A percentile compares a stretch with the other conserved stretches of the same genome.
phyloP scores from a whole-genome alignment of 2,113 vertebrate species.

The Brachionichthys hirsutus region DNA sequence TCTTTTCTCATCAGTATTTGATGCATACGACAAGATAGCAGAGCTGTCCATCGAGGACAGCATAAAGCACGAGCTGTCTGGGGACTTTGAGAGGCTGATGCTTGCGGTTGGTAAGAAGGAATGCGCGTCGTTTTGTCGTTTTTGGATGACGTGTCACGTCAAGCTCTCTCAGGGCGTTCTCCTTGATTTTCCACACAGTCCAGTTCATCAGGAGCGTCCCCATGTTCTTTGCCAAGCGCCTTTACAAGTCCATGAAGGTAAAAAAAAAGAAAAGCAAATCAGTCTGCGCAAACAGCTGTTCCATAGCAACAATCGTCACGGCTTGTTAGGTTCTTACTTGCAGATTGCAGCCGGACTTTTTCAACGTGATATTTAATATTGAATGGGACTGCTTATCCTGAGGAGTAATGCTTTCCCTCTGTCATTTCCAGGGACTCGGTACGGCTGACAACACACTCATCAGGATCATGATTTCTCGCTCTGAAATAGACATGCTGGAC shows the following conservation, averaged over 20 bases:
- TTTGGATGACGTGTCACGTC: background rate
- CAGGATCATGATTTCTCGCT: constrained; percentile 94
- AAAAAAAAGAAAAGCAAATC: constrained; percentile 29
- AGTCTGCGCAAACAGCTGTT: background rate
- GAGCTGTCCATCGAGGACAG: constrained; percentile 90
- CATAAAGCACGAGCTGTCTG: constrained; percentile 91
- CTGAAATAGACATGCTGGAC: constrained; percentile 94
- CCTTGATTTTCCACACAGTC: constrained; percentile 73
- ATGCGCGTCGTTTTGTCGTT: background rate
- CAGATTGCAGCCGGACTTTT: too few species aligned
- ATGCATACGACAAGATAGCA: constrained; percentile 87
- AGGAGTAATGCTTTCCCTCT: background rate
- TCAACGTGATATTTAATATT: too few species aligned
- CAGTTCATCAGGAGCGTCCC: constrained; percentile 86
- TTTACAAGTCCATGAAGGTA: constrained; percentile 98
- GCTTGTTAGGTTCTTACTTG: too few species aligned
- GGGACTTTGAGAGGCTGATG: constrained; percentile 96
- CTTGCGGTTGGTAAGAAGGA: constrained; percentile 87
- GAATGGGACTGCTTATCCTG: too few species aligned
- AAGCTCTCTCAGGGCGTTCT: constrained; percentile 7
- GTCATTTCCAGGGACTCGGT: constrained; percentile 83
- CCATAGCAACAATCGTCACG: background rate
- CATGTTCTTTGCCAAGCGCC: constrained; percentile 90
- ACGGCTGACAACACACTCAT: constrained; percentile 95
- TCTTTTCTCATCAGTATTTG: constrained; percentile 82